Evolutionary conservation across 2,888 invertebrate species (phyloP).

Genomic region (Beris chalybata): DNA sequence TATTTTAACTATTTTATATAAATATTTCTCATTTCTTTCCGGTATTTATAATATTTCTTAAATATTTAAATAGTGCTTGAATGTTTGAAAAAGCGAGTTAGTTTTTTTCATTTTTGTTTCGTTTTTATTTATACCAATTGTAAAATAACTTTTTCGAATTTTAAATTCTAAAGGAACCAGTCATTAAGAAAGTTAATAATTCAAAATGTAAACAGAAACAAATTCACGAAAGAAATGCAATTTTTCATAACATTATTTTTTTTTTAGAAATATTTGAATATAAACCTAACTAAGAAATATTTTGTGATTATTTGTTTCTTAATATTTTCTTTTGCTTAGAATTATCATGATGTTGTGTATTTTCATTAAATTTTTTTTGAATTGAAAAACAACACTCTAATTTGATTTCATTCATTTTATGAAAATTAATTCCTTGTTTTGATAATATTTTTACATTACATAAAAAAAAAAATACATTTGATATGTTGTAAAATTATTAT

Average conservation of each 20-base stretch:
- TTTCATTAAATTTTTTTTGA: not conserved
- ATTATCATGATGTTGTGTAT: not conserved
- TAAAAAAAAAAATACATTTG: conserved; percentile 6
- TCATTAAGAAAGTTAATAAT: too few relatives aligned
- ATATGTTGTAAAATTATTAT: conserved; percentile 26
- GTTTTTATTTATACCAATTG: not conserved
- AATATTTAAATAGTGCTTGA: conserved; percentile 2
- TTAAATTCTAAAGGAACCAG: not conserved
- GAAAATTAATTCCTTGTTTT: too few relatives aligned
- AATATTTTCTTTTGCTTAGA: too few relatives aligned
- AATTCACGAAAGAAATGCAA: too few relatives aligned
- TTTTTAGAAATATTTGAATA: too few relatives aligned
- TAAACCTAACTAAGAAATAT: too few relatives aligned
- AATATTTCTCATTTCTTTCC: not conserved
- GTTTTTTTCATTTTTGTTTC: not conserved
- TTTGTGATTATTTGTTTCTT: too few relatives aligned
- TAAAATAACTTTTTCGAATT: not conserved
- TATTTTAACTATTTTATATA: not conserved
- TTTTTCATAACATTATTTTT: too few relatives aligned
- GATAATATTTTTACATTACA: not conserved
- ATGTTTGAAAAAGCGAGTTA: not conserved
- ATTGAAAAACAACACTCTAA: too few relatives aligned
- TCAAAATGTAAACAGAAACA: too few relatives aligned
- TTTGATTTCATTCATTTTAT: too few relatives aligned
- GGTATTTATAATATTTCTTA: not conserved